These are phyloP conservation scores for Anseranas semipalmata DNA, from an alignment of 2,113 vertebrate genomes.

Conservation along the genomic window DNA sequence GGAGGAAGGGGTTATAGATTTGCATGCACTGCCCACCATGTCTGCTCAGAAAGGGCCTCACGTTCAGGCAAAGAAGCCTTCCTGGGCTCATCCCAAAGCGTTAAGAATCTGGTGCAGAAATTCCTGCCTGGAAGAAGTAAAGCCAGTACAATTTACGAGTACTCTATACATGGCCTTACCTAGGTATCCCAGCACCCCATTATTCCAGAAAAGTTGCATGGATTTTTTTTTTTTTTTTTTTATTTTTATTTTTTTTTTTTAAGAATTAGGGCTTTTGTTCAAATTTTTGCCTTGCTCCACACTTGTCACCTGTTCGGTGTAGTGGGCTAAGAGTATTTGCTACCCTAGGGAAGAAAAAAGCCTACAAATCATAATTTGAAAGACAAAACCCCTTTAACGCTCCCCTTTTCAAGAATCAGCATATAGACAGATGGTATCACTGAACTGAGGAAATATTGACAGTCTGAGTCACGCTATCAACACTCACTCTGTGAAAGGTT, in stretches of 20 bases:
- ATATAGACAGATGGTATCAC: background rate
- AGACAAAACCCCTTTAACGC: background rate
- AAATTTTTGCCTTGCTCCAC: background rate
- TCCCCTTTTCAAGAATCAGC: background rate
- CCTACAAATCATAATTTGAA: background rate
- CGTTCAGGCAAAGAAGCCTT: background rate
- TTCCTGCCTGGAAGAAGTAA: background rate
- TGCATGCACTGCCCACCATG: background rate
- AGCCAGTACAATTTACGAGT: accelerated
- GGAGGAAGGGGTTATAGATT: background rate
- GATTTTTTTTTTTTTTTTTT: too few species aligned
- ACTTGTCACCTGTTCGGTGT: background rate
- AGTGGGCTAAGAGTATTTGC: background rate
- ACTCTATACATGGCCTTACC: background rate
- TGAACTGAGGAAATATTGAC: slow-evolving; percentile 65
- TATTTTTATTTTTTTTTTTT: too few species aligned
- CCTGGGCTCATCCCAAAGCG: background rate
- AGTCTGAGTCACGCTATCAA: slow-evolving; percentile 62
- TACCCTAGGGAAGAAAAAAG: background rate
- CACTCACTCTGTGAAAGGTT: slow-evolving; percentile 16
- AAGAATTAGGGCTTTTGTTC: background rate
- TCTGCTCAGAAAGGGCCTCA: background rate
- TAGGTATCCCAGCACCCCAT: background rate
- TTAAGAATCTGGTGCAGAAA: background rate
- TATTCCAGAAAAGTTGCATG: background rate